Evolutionary conservation across 2,888 invertebrate species (phyloP).

Genomic region (Cephus pulcher): DNA sequence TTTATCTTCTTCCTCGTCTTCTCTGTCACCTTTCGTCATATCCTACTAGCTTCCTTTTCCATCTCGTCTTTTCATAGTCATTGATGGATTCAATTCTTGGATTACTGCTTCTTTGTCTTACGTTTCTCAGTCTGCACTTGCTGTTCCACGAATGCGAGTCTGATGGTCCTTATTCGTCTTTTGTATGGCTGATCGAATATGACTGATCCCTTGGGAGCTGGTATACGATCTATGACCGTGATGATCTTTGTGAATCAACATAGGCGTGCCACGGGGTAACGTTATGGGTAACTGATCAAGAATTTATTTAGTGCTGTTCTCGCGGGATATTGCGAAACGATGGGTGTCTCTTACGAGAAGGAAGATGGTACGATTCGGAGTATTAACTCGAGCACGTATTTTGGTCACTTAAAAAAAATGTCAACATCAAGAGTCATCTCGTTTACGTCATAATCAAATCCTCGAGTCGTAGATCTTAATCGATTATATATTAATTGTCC

Average conservation of each 20-base stretch:
- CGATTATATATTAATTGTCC: slow-evolving; percentile 6
- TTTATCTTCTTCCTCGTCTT: background rate
- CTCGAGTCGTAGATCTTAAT: slow-evolving; percentile 21
- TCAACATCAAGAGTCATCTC: slow-evolving; percentile 7
- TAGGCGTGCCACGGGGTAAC: background rate
- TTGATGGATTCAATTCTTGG: background rate
- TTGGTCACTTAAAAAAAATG: background rate
- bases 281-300: background rate
- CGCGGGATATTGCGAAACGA: background rate
- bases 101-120: background rate
- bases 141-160: background rate
- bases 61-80: background rate
- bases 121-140: background rate
- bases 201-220: background rate
- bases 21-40: background rate
- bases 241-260: background rate
- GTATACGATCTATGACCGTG: background rate
- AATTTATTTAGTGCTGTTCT: background rate
- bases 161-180: background rate
- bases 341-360: background rate
- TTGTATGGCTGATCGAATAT: background rate
- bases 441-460: slow-evolving; percentile 20
- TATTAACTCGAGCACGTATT: background rate
- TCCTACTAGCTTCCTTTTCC: background rate
- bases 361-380: background rate